These are phyloP conservation scores for Adoxophyes honmai DNA, from an alignment of 1,140 invertebrate species.

Conservation along the genomic window DNA sequence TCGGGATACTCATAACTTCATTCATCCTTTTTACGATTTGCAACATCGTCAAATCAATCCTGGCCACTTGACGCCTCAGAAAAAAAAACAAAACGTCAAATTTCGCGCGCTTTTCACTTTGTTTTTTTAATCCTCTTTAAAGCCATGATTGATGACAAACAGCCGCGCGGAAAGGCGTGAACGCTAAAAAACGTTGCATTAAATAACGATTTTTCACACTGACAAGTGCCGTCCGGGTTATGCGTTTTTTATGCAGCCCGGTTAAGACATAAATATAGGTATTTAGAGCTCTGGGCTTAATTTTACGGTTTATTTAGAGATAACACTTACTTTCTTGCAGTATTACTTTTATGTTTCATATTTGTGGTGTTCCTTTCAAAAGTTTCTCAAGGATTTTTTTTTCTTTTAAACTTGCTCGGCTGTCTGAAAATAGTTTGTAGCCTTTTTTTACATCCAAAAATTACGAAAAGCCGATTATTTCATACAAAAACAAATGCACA, in stretches of 20 bases:
- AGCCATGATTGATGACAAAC: constrained; percentile 38
- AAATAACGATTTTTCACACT: constrained; percentile 49
- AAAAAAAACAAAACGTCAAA: constrained; percentile 9
- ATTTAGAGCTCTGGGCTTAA: constrained; percentile 1
- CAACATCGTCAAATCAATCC: not conserved
- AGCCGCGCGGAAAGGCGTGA: constrained; percentile 24
- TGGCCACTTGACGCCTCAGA: not conserved
- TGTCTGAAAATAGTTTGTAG: too few species aligned
- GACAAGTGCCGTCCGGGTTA: constrained; percentile 25
- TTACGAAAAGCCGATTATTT: too few species aligned
- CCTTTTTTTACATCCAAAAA: too few species aligned
- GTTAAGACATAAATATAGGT: constrained; percentile 13
- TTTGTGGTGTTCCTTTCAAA: too few species aligned
- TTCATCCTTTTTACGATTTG: too few species aligned
- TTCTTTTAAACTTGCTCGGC: too few species aligned
- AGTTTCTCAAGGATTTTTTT: too few species aligned
- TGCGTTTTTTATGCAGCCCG: constrained; percentile 11
- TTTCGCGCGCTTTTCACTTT: constrained; percentile 29
- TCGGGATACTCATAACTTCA: too few species aligned
- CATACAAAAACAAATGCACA: too few species aligned
- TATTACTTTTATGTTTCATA: not conserved
- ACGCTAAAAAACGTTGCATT: constrained; percentile 32
- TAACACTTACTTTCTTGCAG: not conserved
- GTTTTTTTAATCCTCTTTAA: constrained; percentile 37
- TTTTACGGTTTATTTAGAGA: not conserved